These are phyloP conservation scores for Eulemur coronatus DNA, from an alignment of 2,797 vertebrate species.

Conservation along the genomic window DNA sequence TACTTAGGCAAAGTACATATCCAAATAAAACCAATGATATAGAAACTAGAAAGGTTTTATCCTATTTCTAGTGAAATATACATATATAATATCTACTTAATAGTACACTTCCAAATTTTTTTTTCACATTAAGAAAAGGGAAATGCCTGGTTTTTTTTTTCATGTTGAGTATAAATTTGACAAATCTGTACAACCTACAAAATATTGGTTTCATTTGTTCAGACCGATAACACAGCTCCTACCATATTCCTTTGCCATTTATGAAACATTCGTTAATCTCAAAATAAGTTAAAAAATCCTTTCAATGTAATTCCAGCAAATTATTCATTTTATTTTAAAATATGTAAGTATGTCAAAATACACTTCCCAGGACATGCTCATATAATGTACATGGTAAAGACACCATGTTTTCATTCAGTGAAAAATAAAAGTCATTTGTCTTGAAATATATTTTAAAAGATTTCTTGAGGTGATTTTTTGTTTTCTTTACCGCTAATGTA, in stretches of 20 bases:
- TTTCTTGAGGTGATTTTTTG: background rate
- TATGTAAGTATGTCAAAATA: constrained; percentile 61
- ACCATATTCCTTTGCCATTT: constrained; percentile 19
- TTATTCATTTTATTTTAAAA: constrained; percentile 54
- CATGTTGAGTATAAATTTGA: background rate
- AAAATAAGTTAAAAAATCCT: constrained; percentile 26
- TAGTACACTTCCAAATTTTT: background rate
- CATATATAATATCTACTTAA: background rate
- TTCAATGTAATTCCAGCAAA: constrained; percentile 5
- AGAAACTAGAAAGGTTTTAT: background rate
- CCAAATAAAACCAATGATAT: background rate
- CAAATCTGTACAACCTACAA: background rate
- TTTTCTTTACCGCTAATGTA: constrained; percentile 5
- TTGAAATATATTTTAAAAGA: constrained; percentile 25
- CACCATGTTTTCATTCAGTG: constrained; percentile 29
- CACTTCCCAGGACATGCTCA: constrained; percentile 37
- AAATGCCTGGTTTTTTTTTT: background rate
- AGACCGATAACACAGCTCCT: background rate
- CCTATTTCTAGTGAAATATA: background rate
- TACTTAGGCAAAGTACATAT: background rate
- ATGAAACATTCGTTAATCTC: constrained; percentile 53
- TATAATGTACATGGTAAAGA: background rate
- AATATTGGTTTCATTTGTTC: constrained; percentile 50
- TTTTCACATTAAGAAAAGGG: background rate
- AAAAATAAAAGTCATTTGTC: constrained; percentile 30